These are phyloP conservation scores for Pterois miles DNA, from an alignment of 2,797 vertebrate species.

Conservation along the genomic window DNA sequence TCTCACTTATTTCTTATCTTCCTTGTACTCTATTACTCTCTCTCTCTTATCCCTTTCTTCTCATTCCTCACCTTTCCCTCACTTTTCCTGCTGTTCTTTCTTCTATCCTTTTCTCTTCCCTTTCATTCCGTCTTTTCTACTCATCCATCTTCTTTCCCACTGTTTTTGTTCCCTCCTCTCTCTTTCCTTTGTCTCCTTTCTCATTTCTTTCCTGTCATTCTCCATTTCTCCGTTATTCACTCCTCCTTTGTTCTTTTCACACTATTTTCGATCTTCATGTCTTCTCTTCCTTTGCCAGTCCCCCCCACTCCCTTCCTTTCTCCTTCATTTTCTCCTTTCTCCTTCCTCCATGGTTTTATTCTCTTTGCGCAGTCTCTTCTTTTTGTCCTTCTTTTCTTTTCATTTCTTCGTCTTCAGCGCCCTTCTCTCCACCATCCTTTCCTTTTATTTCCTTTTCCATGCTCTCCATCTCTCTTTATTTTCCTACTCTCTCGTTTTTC, in stretches of 20 bases:
- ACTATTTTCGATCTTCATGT: too few relatives aligned
- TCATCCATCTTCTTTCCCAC: background rate
- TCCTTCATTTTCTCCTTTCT: background rate
- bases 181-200: too few relatives aligned
- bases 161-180: too few relatives aligned
- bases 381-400: background rate
- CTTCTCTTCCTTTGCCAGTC: accelerated
- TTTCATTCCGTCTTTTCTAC: background rate
- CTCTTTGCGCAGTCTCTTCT: background rate
- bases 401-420: background rate
- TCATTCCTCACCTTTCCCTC: too few relatives aligned
- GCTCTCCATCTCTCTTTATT: background rate
- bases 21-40: background rate
- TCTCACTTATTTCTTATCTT: background rate
- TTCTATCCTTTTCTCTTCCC: background rate
- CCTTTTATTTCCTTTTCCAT: background rate
- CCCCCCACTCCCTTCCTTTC: too few relatives aligned
- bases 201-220: too few relatives aligned
- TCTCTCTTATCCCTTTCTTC: background rate
- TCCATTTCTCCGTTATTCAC: too few relatives aligned
- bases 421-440: background rate
- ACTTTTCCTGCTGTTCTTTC: background rate
- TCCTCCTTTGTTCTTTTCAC: background rate
- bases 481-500: background rate
- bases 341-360: background rate